Evolutionary conservation across 2,113 vertebrate genomes (phyloP), one percentile per base, ranked within the genome.

Genomic region (Setophaga coronata): DNA sequence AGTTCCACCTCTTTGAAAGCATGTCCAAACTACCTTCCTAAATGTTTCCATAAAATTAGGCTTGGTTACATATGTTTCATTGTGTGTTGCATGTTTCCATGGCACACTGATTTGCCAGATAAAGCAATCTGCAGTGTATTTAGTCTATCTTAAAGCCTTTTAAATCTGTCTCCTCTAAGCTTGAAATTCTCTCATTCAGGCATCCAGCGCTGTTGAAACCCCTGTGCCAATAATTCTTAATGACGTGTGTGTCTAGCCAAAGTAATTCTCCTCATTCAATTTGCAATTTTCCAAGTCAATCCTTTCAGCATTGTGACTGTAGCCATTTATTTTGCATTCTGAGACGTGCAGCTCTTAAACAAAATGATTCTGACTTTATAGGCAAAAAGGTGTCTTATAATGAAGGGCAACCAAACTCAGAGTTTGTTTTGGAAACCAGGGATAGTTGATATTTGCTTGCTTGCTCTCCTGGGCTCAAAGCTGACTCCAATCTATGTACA

Each of bases 211-310:
- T 95, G 78, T 66, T 77, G 92, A 87, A 97, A 88, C 73, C 84
- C 64, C 62, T 54, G 58, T 89, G 95, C 96, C 96, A 94, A 83
- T 97, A 97, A 97, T 95, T 97, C 97, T 93, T 96, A 96, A 96
- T 96, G 95, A 97, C 34, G 60, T 96, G 87, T 96, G 89, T 94
- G 95, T 97, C 97, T 97, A 97, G 96, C 95, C 96, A 95, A 95
- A 95, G 95, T 92, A 97, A 96, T 97, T 97, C 94, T 94, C 81
- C 91, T 96, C 76, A 96, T 97, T 97, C 94, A 97, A 60, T 97
- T 89, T 96, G 91, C 89, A 93, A 91, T 95, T 97, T 97, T 97
- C 96, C 91, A 93, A 95, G 95, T 96, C 90, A 92, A 33, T 96
- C 97, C 87, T 96, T 93, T 97, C 97, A 97, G 92, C 85, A 92